Base-by-base conservation (phyloP, 1,140 invertebrate species). In the Prorops nasuta region DNA sequence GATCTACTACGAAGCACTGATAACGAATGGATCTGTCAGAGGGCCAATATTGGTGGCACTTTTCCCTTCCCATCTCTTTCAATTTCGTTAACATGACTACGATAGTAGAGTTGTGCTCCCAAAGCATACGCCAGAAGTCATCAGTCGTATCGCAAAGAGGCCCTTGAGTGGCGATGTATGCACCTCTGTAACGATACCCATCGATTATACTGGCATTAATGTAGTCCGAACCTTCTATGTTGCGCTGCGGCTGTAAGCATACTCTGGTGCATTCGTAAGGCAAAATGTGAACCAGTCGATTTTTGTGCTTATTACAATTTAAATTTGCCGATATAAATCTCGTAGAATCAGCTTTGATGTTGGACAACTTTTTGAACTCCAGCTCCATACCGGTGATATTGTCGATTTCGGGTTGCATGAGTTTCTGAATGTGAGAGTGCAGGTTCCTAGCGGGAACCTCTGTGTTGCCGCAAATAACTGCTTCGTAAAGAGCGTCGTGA, bases 121-220 rank as follows among this genome's bases (percentile, higher is more conserved):
- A 99, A n/a, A 99, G 79, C 96, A 98, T 98, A 53, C 97, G 82
- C 98, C 98, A 99, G 64, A 99, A 96, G 71, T 99, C 97, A 60
- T 98, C 94, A 0, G 93, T 93, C 0, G 98, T 99, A 59, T 98
- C 93, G 18, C 86, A 85, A 12, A 98, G 77, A 0, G 98, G 97
- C 8, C 96, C 96, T 79, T 99, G 98, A 3, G 97, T 98, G 0
- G 97, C 97, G 51, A 99, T 96, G 66, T 99, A 99, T 2, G 95
- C 95, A 49, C 86, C 88, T 16, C 92, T 84, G 76, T 94, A 95
- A 28, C 86, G 83, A 74, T 94, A 94, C 0, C 91, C 96, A 76
- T 99, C 98, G 47, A 99, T 92, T 67, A 98, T 94, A 66, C 92
- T 97, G 18, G 96, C 98, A 77, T 99, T 99, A 56, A 99, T 98